Evolutionary conservation across 2,888 invertebrate species (phyloP), one percentile per base, ranked within the genome.

Genomic region (Platycheirus rosarum): DNA sequence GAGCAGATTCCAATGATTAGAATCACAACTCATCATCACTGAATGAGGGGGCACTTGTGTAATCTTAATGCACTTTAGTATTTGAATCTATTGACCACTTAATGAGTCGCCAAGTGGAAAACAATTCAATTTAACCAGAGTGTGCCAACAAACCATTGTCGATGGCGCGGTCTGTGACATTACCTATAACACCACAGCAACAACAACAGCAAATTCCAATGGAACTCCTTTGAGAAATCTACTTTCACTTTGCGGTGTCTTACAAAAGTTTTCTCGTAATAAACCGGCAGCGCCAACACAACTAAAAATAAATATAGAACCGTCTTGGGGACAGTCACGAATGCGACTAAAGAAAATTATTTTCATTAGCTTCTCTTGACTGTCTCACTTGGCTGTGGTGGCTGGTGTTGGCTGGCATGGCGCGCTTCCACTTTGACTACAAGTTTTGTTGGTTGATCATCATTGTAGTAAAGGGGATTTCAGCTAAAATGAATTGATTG

Each of bases 191-290:
- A 23, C 23, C 23, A 11, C n/a, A n/a, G n/a, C n/a, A 13, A 2
- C 37, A n/a, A 40, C 13, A 13, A 2, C 2, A 46, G 65, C 32
- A 63, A 80, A 70, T 66, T 70, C 80, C 53, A 32, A 65, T 70
- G 60, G 37, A 62, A 53, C 42, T 60, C 32, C 57, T 48, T 37
- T 44, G 55, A 68, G 37, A 46, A 63, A 55, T 75, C 29, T 65
- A 80, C 80, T 80, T 80, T 80, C 80, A 80, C 80, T 80, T 70
- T 65, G 65, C 16, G 23, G 60, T 44, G 40, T 44, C 26, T 35
- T 37, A 23, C 44, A 14, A 37, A 42, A 44, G 16, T 55, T 48
- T 53, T 44, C 23, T 44, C 32, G 16, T 11, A 13, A 3, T 65
- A 23, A 40, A 37, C 35, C 40, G 9, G 23, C 57, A 23, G 29